Evolutionary conservation across 2,797 vertebrate species (phyloP).

Genomic region (Mionectes olivaceus): DNA sequence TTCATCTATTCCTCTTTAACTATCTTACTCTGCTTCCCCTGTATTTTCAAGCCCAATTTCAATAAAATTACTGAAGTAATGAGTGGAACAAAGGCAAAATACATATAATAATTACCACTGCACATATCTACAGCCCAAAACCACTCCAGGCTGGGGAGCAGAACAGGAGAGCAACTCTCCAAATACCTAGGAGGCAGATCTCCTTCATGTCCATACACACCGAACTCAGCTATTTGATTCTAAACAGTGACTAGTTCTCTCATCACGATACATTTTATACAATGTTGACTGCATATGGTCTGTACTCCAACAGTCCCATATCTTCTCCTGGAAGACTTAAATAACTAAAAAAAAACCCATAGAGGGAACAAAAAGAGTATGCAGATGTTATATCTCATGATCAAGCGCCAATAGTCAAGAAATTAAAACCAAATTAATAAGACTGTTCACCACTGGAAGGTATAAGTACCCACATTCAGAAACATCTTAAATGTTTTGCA

Average conservation of each 20-base stretch:
- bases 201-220: neutral
- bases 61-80: neutral
- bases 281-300: neutral
- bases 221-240: neutral
- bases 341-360: neutral
- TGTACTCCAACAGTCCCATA: neutral
- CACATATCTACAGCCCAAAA: neutral
- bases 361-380: accelerated
- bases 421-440: neutral
- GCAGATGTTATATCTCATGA: neutral
- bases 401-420: neutral
- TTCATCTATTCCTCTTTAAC: neutral
- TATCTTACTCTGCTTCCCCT: neutral
- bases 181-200: neutral
- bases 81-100: neutral
- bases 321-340: neutral
- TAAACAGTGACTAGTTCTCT: neutral
- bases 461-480: neutral
- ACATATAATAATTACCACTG: neutral
- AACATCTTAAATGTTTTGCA: neutral
- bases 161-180: neutral
- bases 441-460: neutral
- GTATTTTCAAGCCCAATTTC: neutral
- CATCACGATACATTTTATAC: neutral
- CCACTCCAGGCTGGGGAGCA: accelerated